A percentile compares a stretch with the other conserved stretches of the same genome.
Conservation (phyloP, 2,888 invertebrate genomes). For the Hymenopus coronatus region DNA sequence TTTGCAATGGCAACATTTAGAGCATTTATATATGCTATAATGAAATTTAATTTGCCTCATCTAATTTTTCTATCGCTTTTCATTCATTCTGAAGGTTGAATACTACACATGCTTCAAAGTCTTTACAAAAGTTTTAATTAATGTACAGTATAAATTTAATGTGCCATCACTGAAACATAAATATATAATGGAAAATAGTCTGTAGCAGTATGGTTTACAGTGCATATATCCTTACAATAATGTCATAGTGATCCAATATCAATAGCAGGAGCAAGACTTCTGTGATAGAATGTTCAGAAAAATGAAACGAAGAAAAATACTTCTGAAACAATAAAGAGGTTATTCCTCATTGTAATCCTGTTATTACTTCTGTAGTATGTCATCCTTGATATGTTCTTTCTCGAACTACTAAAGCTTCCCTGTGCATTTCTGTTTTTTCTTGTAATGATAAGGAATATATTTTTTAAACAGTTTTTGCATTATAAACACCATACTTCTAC, state of each 20-base stretch:
- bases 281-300: too few species aligned
- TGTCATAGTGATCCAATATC: too few species aligned
- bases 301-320: too few species aligned
- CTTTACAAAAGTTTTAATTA: not conserved
- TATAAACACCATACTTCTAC: not conserved
- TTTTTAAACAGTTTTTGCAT: not conserved
- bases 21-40: not conserved
- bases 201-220: not conserved
- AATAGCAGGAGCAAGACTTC: too few species aligned
- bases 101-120: not conserved
- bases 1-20: slow-evolving; percentile 5
- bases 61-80: not conserved
- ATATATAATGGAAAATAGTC: not conserved
- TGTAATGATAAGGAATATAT: not conserved
- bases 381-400: too few species aligned
- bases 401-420: not conserved
- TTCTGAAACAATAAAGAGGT: too few species aligned
- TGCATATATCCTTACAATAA: too few species aligned
- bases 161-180: not conserved
- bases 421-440: not conserved
- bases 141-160: not conserved
- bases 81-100: not conserved
- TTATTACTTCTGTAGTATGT: too few species aligned
- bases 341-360: too few species aligned
- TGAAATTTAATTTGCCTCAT: not conserved